Conservation (phyloP, 2,888 invertebrate species). For the Ectemnius lituratus region DNA sequence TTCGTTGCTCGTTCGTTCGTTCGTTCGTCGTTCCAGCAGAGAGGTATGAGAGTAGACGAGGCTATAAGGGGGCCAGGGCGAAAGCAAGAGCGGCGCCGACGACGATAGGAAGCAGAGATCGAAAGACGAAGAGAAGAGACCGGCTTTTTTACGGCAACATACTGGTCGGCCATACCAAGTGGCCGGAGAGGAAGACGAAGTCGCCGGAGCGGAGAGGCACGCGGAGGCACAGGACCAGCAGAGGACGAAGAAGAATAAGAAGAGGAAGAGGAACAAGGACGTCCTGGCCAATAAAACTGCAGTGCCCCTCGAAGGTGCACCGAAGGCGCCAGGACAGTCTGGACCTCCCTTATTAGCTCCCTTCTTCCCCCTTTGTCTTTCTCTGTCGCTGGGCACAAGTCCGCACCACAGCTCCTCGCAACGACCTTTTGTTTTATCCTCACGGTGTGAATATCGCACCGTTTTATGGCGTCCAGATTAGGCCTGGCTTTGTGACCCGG, state of each 20-base stretch:
- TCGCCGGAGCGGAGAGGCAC: slow-evolving; percentile 37
- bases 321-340: slow-evolving; percentile 69
- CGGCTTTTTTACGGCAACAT: slow-evolving; percentile 74
- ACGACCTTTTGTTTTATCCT: slow-evolving; percentile 71
- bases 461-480: slow-evolving; percentile 64
- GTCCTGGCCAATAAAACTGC: slow-evolving; percentile 68
- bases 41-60: too few relatives aligned
- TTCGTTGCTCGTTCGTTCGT: slow-evolving; percentile 70
- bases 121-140: slow-evolving; percentile 60
- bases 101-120: slow-evolving; percentile 5
- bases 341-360: slow-evolving; percentile 68
- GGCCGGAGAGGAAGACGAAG: slow-evolving; percentile 56
- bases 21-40: slow-evolving; percentile 55
- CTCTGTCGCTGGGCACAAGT: slow-evolving; percentile 6
- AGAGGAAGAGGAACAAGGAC: slow-evolving; percentile 56
- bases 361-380: slow-evolving; percentile 48
- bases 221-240: slow-evolving; percentile 25
- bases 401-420: slow-evolving; percentile 37
- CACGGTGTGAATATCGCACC: slow-evolving; percentile 71
- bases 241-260: slow-evolving; percentile 21
- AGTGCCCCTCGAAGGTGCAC: slow-evolving; percentile 59
- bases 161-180: slow-evolving; percentile 70
- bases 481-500: slow-evolving; percentile 51
- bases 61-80: slow-evolving; percentile 42
- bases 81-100: slow-evolving; percentile 48